These are phyloP conservation scores for Thamnophis sirtalis DNA, from an alignment of 2,113 vertebrate genomes.

Conservation along the genomic window DNA sequence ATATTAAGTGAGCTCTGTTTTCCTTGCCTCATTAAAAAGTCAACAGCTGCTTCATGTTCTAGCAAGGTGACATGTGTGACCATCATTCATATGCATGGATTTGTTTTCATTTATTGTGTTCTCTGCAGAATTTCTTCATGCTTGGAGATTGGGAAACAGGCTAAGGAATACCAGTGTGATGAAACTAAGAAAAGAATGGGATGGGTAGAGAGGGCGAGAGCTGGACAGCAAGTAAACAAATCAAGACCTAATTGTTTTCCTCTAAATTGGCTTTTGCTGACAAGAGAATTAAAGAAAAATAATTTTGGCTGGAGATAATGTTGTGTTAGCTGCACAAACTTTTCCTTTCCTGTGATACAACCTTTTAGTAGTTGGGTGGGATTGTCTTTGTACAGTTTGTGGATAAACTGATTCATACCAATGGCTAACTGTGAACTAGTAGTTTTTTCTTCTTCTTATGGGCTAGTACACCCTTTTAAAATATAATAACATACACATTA, in stretches of 20 bases:
- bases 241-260: slow-evolving; percentile 41
- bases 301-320: slow-evolving; percentile 59
- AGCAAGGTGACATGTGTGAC: slow-evolving; percentile 52
- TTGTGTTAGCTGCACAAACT: slow-evolving; percentile 61
- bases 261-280: slow-evolving; percentile 54
- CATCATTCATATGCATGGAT: slow-evolving; percentile 45
- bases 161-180: slow-evolving; percentile 32
- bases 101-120: slow-evolving; percentile 48
- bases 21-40: slow-evolving; percentile 25
- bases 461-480: too few species aligned
- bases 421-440: not conserved
- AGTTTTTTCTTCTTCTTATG: not conserved
- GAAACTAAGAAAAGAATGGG: slow-evolving; percentile 25
- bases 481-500: not conserved
- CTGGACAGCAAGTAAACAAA: slow-evolving; percentile 46
- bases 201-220: not conserved
- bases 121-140: slow-evolving; percentile 35
- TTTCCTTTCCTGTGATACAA: slow-evolving; percentile 46
- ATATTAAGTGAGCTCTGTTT: slow-evolving; percentile 52
- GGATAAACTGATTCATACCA: slow-evolving; percentile 30
- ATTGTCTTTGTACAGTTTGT: slow-evolving; percentile 42
- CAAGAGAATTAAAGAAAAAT: slow-evolving; percentile 57
- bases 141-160: slow-evolving; percentile 20
- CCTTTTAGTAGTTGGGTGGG: slow-evolving; percentile 40
- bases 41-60: slow-evolving; percentile 59